A percentile compares a stretch with the other conserved stretches of the same genome.
Evolutionary conservation across 2,797 vertebrate genomes (phyloP).

Genomic region (Cirrhinus molitorella): DNA sequence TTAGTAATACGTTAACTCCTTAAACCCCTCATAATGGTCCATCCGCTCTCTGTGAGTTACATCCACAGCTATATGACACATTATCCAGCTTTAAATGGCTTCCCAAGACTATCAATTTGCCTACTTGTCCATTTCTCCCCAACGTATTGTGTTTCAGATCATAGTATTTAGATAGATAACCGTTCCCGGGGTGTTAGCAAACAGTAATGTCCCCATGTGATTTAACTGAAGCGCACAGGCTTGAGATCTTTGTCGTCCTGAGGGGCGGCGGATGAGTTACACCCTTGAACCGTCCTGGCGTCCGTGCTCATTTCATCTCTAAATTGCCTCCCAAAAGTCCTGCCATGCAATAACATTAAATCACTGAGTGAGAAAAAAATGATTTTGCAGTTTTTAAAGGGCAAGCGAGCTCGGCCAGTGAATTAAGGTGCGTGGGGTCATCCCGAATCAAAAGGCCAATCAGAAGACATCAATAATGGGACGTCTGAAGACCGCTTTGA

Average conservation of each 20-base stretch:
- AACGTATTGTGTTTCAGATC: slow-evolving; percentile 23
- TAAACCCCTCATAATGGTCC: slow-evolving; percentile 34
- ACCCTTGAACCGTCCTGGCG: slow-evolving; percentile 68
- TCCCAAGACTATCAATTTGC: slow-evolving; percentile 41
- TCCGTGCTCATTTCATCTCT: slow-evolving; percentile 52
- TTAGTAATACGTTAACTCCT: slow-evolving; percentile 46
- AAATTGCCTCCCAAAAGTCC: slow-evolving; percentile 69
- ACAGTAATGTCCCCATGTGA: slow-evolving; percentile 39
- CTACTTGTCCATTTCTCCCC: slow-evolving; percentile 32
- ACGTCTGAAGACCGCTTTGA: slow-evolving; percentile 43
- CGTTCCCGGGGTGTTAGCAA: neutral
- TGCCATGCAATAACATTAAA: slow-evolving; percentile 76
- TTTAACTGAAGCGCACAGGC: slow-evolving; percentile 43
- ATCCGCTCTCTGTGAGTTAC: slow-evolving; percentile 34
- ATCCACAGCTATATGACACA: slow-evolving; percentile 12
- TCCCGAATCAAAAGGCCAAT: slow-evolving; percentile 74
- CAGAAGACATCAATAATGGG: slow-evolving; percentile 72
- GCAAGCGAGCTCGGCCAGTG: slow-evolving; percentile 61
- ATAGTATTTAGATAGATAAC: slow-evolving; percentile 26
- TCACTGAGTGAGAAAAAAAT: slow-evolving; percentile 72
- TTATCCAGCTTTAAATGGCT: slow-evolving; percentile 35
- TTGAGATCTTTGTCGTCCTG: slow-evolving; percentile 66
- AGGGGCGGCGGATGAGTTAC: slow-evolving; percentile 69
- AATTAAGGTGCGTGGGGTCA: slow-evolving; percentile 68
- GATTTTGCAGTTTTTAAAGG: slow-evolving; percentile 75